phyloP scores from a whole-genome alignment of 2,888 invertebrate species.

The Erebia aethiops region DNA sequence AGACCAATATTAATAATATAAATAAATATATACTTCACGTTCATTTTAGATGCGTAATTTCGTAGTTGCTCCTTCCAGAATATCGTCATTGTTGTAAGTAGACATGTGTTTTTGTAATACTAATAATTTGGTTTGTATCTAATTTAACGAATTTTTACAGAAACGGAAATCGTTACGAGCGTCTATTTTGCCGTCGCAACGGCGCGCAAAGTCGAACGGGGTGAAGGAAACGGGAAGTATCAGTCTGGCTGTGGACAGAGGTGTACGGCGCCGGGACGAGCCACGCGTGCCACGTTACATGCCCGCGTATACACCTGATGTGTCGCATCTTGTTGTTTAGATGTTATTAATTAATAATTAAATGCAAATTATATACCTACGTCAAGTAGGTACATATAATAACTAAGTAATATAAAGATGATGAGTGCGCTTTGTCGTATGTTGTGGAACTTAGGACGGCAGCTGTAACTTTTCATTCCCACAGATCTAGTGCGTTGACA shows the following conservation, averaged over 20 bases:
- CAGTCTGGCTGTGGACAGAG: slow-evolving; percentile 90
- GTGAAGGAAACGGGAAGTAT: slow-evolving; percentile 91
- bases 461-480: too few relatives aligned
- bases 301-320: slow-evolving; percentile 90
- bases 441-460: too few relatives aligned
- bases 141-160: slow-evolving; percentile 79
- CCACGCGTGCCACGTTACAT: slow-evolving; percentile 87
- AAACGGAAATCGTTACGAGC: slow-evolving; percentile 94
- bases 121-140: slow-evolving; percentile 19
- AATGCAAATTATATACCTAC: background rate
- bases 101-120: slow-evolving; percentile 47
- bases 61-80: slow-evolving; percentile 31
- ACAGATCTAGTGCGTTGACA: too few relatives aligned
- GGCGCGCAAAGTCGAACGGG: slow-evolving; percentile 90
- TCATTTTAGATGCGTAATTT: slow-evolving; percentile 67
- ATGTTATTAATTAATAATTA: slow-evolving; percentile 7
- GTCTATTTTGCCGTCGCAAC: slow-evolving; percentile 89
- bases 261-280: slow-evolving; percentile 85
- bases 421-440: too few relatives aligned
- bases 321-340: slow-evolving; percentile 90
- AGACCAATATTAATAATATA: slow-evolving; percentile 53
- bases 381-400: too few relatives aligned
- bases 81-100: slow-evolving; percentile 68
- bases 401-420: too few relatives aligned
- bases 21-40: slow-evolving; percentile 68